A percentile compares a stretch with the other conserved stretches of the same genome.
These are phyloP conservation scores for Periparus ater DNA, from an alignment of 2,797 vertebrate genomes.

Conservation along the genomic window DNA sequence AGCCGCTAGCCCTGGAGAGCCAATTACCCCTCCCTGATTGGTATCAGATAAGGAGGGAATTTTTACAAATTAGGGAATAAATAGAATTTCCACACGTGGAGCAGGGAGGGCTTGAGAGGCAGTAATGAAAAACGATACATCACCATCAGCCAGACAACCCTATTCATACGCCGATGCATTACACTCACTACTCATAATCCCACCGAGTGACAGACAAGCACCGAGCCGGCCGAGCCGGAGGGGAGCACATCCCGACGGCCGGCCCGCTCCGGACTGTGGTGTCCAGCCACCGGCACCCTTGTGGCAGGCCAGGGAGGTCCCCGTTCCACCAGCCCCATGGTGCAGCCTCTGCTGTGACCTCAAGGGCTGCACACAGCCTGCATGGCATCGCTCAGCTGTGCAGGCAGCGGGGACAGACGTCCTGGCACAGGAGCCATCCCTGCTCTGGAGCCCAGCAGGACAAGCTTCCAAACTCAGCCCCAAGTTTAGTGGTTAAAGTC, in stretches of 20 bases:
- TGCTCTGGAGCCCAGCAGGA: background rate
- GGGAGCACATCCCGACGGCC: background rate
- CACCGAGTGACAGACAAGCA: constrained; percentile 61
- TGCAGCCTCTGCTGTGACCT: background rate
- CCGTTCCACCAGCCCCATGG: rapidly evolving
- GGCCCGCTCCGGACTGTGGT: rapidly evolving
- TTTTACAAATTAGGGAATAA: constrained; percentile 99
- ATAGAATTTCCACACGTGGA: constrained; percentile 99
- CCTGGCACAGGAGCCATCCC: background rate
- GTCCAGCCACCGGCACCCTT: background rate
- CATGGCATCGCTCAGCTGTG: rapidly evolving
- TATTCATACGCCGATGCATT: constrained; percentile 96
- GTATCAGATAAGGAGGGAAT: constrained; percentile 94
- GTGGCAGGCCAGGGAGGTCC: background rate
- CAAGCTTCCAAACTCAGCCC: background rate
- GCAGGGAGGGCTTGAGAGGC: constrained; percentile 93
- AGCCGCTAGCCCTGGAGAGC: constrained; percentile 90
- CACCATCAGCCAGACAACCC: constrained; percentile 98
- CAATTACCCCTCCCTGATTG: constrained; percentile 99
- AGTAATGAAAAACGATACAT: constrained; percentile 99
- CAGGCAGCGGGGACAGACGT: background rate
- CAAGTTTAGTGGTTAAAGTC: background rate
- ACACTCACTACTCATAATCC: constrained; percentile 87
- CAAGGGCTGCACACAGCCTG: rapidly evolving
- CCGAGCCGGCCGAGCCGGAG: background rate